Conservation (phyloP, 2,888 invertebrate genomes). For the Cloeon dipterum region DNA sequence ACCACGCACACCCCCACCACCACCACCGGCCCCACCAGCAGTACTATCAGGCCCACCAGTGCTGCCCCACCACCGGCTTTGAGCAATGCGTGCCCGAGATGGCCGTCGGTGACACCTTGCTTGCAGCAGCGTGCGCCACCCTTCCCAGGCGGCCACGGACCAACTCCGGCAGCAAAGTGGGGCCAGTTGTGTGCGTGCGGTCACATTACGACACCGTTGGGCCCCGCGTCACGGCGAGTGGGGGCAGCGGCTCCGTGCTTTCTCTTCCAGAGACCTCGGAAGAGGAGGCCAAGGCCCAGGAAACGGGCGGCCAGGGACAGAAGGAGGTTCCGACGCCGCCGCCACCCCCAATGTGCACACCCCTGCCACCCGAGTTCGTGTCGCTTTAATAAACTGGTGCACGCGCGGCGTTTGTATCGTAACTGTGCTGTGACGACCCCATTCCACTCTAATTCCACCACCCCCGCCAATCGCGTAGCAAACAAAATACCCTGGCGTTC, state of each 20-base stretch:
- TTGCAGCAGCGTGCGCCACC: conserved; percentile 19
- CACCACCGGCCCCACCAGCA: background rate
- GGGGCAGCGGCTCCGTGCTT: conserved; percentile 52
- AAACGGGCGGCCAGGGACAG: conserved; percentile 5
- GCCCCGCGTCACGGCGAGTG: conserved; percentile 67
- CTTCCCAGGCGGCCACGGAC: conserved; percentile 28
- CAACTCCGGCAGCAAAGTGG: conserved; percentile 28
- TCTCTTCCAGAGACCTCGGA: conserved; percentile 25
- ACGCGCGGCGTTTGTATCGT: too few relatives aligned
- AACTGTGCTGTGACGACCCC: too few relatives aligned
- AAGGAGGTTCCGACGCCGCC: conserved; percentile 23
- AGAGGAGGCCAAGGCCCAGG: conserved; percentile 8
- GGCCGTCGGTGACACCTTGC: conserved; percentile 25
- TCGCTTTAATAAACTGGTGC: conserved; percentile 10
- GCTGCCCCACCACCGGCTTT: background rate
- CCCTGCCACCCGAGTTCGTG: conserved; percentile 23
- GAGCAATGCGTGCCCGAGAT: conserved; percentile 2
- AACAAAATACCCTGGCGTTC: too few relatives aligned
- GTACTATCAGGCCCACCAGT: background rate
- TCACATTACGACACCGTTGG: conserved; percentile 80
- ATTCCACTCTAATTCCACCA: too few relatives aligned
- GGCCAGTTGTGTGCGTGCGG: conserved; percentile 15
- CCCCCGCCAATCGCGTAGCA: too few relatives aligned
- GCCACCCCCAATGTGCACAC: conserved; percentile 30
- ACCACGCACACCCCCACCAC: background rate